Evolutionary conservation across 2,797 vertebrate species (phyloP), one percentile per base, ranked within the genome.

Genomic region (Cryptoblepharus egeriae): DNA sequence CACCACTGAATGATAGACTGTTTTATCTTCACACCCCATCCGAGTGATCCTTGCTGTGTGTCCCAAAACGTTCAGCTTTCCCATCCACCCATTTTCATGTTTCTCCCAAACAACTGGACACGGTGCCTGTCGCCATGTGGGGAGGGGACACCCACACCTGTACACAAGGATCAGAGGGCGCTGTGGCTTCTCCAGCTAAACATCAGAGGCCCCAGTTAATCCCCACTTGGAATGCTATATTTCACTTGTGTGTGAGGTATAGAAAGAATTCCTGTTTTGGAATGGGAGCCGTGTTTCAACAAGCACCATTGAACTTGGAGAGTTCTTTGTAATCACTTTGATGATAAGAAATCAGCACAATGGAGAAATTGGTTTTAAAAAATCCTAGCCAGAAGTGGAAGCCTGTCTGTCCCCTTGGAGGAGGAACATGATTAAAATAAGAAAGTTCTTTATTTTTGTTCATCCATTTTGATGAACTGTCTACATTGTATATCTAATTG

Each of bases 401-500:
- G 85, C 74, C n/a, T n/a, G n/a, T 30, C 26, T 0, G 3, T 67
- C 26, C 58, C 55, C 57, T n/a, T 79, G 76, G 76, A 79, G 61
- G 84, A 74, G 80, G 74, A 80, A 4, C 7, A 13, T 45, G 42
- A 65, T 37, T 68, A 39, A 57, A 61, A 5, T 11, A 73, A 87
- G 49, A 82, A 79, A 28, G 0, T 35, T 57, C 89, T 89, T 85
- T 75, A 68, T 57, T 92, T 93, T 80, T 79, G 80, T 87, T 90
- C 81, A 85, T 85, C 88, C 80, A 1, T 65, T 80, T n/a, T 81
- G 93, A 89, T 90, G 86, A 91, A 89, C 93, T 88, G 85, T 88
- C 88, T 79, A 91, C 49, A 57, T 42, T 49, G 82, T 76, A 3
- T 65, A 58, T 88, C 92, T 96, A 91, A 94, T 93, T 95, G 92